Evolutionary conservation across 92 coral and sea anemone species (phyloP), one percentile per base, ranked within the genome.

Genomic region (Bergia puertoricense): DNA sequence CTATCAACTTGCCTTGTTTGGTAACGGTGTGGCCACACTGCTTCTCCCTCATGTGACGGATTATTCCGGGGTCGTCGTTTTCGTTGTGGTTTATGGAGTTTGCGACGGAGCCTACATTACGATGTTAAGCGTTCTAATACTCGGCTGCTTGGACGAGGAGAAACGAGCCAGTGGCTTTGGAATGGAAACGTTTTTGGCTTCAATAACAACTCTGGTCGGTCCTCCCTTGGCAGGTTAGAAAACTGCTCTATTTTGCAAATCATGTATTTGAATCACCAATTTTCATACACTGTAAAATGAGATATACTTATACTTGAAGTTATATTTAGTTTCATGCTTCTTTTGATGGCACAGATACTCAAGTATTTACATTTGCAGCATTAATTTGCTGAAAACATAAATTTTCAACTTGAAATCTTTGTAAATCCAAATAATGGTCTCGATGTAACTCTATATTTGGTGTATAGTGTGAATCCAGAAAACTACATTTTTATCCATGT

Each of bases 21-120:
- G 86, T 81, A 81, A 81, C 22, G 86, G 86, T 0, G 48, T 42
- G 30, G 74, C 76, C 56, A 81, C 76, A 13, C 54, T 81, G 38
- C 86, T 81, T 54, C 86, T 81, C 51, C 86, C 76, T 9, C 36
- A 16, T 42, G 86, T 20, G 2, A 62, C 54, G 38, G 51, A 62
- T 41, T 81, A 81, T 67, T 16, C 40, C 16, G 86, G 57, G 46
- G 22, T 81, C 23, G 56, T 65, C 2, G 76, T 38, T 8, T 81
- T 65, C 72, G 86, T 65, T 23, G 54, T 81, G 13, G 86, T 66
- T 56, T 81, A 81, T 76, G 86, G 86, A 4, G 59, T 18, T 48
- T 81, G 86, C 57, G 86, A 81, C 18, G 86, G 86, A 8, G 74
- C 75, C 14, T 81, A 81, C 48, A 62, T 81, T 15, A 81, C 86